These are phyloP conservation scores for Cercocebus atys DNA, from an alignment of 2,113 vertebrate species.

Conservation along the genomic window DNA sequence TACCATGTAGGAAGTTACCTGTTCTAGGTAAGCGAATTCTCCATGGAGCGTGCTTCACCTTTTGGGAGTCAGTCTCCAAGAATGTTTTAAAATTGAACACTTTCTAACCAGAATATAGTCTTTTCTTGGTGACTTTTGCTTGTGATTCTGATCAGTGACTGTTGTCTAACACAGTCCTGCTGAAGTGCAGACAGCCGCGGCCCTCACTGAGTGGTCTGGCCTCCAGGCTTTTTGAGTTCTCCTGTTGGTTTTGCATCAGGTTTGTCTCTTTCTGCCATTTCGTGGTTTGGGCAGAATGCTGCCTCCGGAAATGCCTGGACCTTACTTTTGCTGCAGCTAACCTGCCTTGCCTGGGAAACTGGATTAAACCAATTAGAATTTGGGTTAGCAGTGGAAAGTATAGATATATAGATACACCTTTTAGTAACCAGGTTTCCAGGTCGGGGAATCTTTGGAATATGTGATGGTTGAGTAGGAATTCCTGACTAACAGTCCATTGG, in stretches of 20 bases:
- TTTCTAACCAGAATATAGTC: neutral
- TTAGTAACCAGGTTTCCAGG: neutral
- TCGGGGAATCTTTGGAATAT: neutral
- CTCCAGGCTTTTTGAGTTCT: neutral
- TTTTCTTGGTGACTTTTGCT: neutral
- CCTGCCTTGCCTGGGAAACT: neutral
- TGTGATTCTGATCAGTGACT: neutral
- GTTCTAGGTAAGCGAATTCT: neutral
- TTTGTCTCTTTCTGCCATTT: neutral
- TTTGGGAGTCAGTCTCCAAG: neutral
- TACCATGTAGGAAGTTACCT: neutral
- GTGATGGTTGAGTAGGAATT: neutral
- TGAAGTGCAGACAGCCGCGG: fast-evolving
- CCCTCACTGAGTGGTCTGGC: neutral
- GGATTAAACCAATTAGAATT: neutral
- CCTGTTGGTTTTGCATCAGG: neutral
- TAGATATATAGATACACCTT: neutral
- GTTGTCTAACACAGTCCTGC: neutral
- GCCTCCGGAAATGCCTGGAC: neutral
- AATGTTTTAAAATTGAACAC: neutral
- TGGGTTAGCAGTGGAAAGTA: neutral
- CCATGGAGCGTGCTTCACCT: fast-evolving
- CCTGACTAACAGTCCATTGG: too few species aligned
- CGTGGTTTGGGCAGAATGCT: neutral
- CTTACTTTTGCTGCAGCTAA: neutral